These are phyloP conservation scores for Halocynthia aurantium DNA, from an alignment of 23 tunicate genomes.

Conservation along the genomic window DNA sequence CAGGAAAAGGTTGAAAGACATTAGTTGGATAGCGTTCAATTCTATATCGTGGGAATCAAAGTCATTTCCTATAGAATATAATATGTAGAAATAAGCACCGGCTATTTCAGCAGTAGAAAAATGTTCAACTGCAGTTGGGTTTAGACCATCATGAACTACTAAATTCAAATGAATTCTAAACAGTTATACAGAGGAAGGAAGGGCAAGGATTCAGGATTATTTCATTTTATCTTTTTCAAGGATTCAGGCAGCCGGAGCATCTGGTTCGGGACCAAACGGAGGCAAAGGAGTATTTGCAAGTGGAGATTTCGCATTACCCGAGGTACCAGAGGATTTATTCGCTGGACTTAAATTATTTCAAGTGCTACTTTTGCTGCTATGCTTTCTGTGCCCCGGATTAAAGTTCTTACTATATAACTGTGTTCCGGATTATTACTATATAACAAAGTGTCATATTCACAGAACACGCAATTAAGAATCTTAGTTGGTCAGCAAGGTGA, in stretches of 20 bases:
- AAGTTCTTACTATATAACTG: no score
- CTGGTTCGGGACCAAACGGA: slow-evolving; percentile 1
- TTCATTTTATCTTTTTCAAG: not conserved
- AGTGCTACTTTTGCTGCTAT: not conserved
- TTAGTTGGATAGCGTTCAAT: no score
- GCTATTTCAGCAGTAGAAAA: no score
- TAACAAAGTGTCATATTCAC: not conserved
- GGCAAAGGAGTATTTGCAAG: slow-evolving; percentile 7
- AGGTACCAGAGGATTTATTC: not conserved
- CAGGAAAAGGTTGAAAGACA: no score
- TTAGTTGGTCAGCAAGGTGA: slow-evolving; percentile 23
- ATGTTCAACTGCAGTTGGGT: no score
- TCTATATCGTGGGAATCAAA: no score
- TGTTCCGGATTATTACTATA: not conserved
- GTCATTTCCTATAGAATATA: no score
- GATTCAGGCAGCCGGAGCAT: slow-evolving; percentile 15
- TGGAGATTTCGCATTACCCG: slow-evolving; percentile 15
- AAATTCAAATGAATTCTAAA: no score
- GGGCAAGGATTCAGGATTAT: not conserved
- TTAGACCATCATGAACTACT: no score
- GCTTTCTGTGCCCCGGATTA: not conserved
- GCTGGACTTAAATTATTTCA: not conserved
- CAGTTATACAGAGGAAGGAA: no score
- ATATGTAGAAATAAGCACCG: no score
- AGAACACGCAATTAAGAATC: slow-evolving; percentile 9